A percentile compares a stretch with the other conserved stretches of the same genome.
phyloP scores from a whole-genome alignment of 1,140 invertebrate species.

The Anastrepha ludens region DNA sequence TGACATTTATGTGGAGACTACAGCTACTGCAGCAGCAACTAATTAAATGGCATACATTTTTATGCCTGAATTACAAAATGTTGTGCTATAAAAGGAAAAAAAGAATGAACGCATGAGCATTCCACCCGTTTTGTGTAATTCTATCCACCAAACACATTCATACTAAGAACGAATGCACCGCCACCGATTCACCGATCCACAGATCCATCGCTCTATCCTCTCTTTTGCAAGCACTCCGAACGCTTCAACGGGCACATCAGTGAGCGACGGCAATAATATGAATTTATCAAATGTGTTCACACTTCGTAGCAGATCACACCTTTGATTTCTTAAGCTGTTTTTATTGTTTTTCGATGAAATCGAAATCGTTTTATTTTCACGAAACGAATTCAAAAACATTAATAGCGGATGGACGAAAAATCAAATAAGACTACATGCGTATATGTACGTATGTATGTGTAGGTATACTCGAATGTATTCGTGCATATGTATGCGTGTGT shows the following conservation, averaged over 20 bases:
- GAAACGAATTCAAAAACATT: slow-evolving; percentile 37
- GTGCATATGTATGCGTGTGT: background rate
- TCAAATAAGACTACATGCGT: background rate
- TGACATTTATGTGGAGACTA: background rate
- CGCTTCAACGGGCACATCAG: background rate
- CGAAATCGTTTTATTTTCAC: slow-evolving; percentile 47
- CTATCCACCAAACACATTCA: background rate
- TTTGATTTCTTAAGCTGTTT: slow-evolving; percentile 54
- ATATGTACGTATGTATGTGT: background rate
- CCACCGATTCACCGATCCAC: background rate
- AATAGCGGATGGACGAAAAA: slow-evolving; percentile 35
- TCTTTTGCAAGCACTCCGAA: background rate
- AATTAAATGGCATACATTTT: background rate
- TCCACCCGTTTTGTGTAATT: background rate
- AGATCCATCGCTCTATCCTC: background rate
- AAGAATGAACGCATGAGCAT: background rate
- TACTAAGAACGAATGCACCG: background rate
- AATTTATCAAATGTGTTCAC: slow-evolving; percentile 55
- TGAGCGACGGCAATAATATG: slow-evolving; percentile 2
- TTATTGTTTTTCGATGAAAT: slow-evolving; percentile 55
- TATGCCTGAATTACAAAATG: background rate
- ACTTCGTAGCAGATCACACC: slow-evolving; percentile 55
- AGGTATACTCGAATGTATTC: background rate
- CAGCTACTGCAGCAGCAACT: background rate
- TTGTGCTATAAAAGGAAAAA: background rate